Percentiles rank a stretch among this genome's conserved stretches.
These are phyloP conservation scores for Latrodectus geometricus DNA, from an alignment of 1,140 invertebrate genomes.

Conservation along the genomic window DNA sequence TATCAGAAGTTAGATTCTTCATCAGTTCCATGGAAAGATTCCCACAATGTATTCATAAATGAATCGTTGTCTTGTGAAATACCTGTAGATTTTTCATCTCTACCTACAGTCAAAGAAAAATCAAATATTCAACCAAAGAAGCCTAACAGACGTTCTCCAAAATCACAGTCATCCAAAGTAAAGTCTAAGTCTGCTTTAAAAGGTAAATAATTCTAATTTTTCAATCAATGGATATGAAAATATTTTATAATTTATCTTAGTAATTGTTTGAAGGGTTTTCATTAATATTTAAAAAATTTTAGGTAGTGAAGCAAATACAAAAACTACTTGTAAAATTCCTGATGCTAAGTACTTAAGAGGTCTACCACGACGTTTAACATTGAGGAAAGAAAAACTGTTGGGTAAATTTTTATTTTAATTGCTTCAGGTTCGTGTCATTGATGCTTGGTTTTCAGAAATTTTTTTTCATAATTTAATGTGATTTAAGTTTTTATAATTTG, in stretches of 20 bases:
- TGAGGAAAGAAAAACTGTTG: neutral
- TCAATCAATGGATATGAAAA: neutral
- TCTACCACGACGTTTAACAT: slow-evolving; percentile 12
- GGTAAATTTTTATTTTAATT: slow-evolving; percentile 32
- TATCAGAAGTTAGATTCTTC: too few relatives aligned
- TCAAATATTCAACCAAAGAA: too few relatives aligned
- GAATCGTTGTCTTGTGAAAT: too few relatives aligned
- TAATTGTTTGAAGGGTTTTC: neutral
- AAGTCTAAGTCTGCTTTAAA: too few relatives aligned
- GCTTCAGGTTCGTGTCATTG: too few relatives aligned
- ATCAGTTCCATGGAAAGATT: too few relatives aligned
- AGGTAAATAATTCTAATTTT: neutral
- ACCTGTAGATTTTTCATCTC: too few relatives aligned
- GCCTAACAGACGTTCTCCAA: too few relatives aligned
- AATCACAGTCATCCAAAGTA: too few relatives aligned
- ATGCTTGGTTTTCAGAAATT: neutral
- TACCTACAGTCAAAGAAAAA: too few relatives aligned
- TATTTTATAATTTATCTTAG: neutral
- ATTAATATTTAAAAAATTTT: neutral
- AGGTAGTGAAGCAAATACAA: neutral
- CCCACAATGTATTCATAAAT: too few relatives aligned
- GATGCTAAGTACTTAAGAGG: neutral
- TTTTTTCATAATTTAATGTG: neutral
- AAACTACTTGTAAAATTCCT: neutral
- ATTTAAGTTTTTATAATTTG: too few relatives aligned